Base-by-base conservation (phyloP, 2,888 invertebrate species). In the Aquatica leii region DNA sequence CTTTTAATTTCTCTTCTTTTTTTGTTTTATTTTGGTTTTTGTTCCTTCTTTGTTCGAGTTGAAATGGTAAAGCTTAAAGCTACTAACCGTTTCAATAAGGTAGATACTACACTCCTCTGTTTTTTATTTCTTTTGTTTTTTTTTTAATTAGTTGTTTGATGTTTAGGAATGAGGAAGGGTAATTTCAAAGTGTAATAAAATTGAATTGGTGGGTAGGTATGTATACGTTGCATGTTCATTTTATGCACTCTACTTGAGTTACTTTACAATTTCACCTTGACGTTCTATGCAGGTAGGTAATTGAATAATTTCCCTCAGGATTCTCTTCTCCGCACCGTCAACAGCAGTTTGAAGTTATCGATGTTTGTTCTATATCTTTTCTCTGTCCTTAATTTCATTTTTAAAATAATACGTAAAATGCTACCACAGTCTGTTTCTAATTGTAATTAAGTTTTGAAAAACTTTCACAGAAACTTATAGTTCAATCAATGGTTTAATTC, bases 241-340 rank as follows among this genome's bases (percentile, higher is more conserved):
- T 53, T 54, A 37, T 43, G 50, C 18, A 43, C 40, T 18, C 24
- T 58, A 58, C 34, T 56, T 37, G 21, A 21, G 49, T 24, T 50
- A 50, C 46, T 53, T 43, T 56, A 58, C 20, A 40, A 51, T 52
- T 48, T 59, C 53, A 65, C 4, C 18, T 41, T n/a, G n/a, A n/a
- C n/a, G 14, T 18, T 46, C 9, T 18, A 46, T 17, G 46, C 12
- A 37, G 12, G 37, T 37, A 59, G 57, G 64, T 69, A 69, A 67
- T 69, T 65, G 62, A 48, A 49, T 63, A 67, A 69, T 69, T 67
- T 66, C 69, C 69, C 66, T 51, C 49, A 62, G 57, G 69, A 65
- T 48, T 51, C 18, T 49, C 52, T 57, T 49, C 57, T 49, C 43
- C 31, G 55, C 63, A 66, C 51, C 63, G 59, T 43, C 43, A 59